Percentiles rank a stretch among this genome's conserved stretches.
phyloP scores from a whole-genome alignment of 2,888 invertebrate species.

The Trimorus sp. region DNA sequence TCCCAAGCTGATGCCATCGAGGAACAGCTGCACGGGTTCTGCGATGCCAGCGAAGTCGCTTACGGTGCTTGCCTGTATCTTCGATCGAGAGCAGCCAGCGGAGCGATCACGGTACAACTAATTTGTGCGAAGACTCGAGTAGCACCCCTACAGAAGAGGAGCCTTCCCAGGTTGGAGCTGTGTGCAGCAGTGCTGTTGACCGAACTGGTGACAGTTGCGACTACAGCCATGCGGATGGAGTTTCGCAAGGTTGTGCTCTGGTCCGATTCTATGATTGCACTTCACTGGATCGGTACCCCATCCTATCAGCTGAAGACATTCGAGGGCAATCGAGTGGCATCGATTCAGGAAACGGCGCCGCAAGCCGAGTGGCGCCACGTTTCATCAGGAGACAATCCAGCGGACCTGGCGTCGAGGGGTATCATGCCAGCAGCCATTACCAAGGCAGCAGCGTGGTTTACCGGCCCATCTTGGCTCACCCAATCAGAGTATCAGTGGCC shows the following conservation, averaged over 20 bases:
- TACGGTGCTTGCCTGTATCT: conserved; percentile 10
- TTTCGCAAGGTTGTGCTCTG: neutral
- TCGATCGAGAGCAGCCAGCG: neutral
- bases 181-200: neutral
- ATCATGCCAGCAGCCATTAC: neutral
- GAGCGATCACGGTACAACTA: too few relatives aligned
- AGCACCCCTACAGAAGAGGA: neutral
- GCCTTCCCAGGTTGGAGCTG: conserved; percentile 12
- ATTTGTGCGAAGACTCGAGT: neutral
- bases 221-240: neutral
- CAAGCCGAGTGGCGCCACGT: neutral
- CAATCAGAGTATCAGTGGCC: neutral
- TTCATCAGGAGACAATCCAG: too few relatives aligned
- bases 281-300: neutral
- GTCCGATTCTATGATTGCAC: neutral
- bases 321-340: neutral
- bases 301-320: neutral
- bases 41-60: neutral
- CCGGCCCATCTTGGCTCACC: neutral
- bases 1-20: too few relatives aligned
- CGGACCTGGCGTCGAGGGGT: too few relatives aligned
- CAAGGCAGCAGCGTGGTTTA: conserved; percentile 1
- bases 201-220: neutral
- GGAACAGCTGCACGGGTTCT: neutral
- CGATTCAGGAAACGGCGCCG: neutral